Evolutionary conservation across 2,113 vertebrate species (phyloP), one percentile per base, ranked within the genome.

Genomic region (Silurus meridionalis): DNA sequence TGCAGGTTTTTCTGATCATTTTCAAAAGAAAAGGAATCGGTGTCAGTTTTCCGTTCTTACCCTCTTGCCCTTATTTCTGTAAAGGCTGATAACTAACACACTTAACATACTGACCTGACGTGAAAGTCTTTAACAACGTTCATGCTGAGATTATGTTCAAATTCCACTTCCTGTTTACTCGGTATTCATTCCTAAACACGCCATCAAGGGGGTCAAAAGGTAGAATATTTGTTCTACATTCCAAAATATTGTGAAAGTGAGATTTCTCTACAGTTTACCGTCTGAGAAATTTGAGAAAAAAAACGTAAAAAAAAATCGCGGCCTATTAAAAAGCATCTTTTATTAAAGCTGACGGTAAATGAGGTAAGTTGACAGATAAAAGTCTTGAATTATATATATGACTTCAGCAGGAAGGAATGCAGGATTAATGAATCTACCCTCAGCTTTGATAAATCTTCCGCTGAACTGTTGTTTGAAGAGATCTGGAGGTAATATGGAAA

Each of bases 381-480:
- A 8, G 57, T 48, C 83, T 60, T 61, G 19, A 15, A 28, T 82
- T 66, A 82, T 82, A 66, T 53, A 67, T 82, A 66, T 78, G 74
- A 28, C 74, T 28, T 25, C 74, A 17, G 23, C 55, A 61, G 80
- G 14, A 66, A 52, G 46, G 48, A 66, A 17, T 48, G 37, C 28
- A 75, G 69, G 48, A 25, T 25, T 57, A 60, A 80, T 81, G 84
- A 85, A 85, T 19, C 55, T 57, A 8, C 63, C 17, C 58, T 69
- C 60, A 53, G 83, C 83, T 74, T 85, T 88, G 80, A 86, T 83
- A 83, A 83, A 86, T 63, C 80, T 86, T 37, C 74, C 80, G 60
- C 78, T 28, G 69, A 61, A 19, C 19, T 28, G 15, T 48, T 0
- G 1, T 46, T 77, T 69, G 53, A 53, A 74, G 74, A 83, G 9